Evolutionary conservation across 37 sponge, comb jelly and placozoan species (phyloP), one percentile per base, ranked within the genome.

Genomic region (Ianthella basta): DNA sequence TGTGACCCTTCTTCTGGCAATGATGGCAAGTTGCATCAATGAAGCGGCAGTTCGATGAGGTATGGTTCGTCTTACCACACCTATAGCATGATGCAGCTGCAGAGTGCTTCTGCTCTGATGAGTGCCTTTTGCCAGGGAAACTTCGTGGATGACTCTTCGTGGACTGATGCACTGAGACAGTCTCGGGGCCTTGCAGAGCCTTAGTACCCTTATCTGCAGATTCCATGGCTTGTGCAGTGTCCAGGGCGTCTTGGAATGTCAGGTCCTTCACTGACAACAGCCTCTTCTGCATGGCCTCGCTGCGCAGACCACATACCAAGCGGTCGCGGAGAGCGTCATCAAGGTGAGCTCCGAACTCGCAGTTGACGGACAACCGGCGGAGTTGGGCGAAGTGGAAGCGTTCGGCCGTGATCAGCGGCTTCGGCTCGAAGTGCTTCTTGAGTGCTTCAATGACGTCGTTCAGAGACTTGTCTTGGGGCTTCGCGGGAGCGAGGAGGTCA

Each of bases 401-500:
- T 40, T 72, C 73, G 13, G 73, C 40, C 16, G 36, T 72, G 5
- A 72, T 40, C 8, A 72, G 32, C 38, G 73, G 73, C 40, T 33
- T 21, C 14, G 73, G 83, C 13, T 60, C 25, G n/a, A 37, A 82
- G 35, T 82, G 83, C 14, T 32, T 39, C 68, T 61, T 63, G 5
- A 82, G 24, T 21, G 53, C 27, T 39, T 27, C 35, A 13, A 80
- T 14, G 14, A 80, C 8, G 29, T 59, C 53, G 19, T 79, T 27
- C 10, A 79, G 59, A n/a, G 24, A 29, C 27, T 34, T 20, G 8
- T 27, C 74, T 86, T 39, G n/a, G 39, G 68, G 74, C 79, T 64
- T 55, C 34, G 25, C 5, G 12, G 86, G 81, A 56, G 86, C 80
- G 25, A 77, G 10, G 40, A 85, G 41, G n/a, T 64, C 55, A 27